A percentile compares a stretch with the other conserved stretches of the same genome.
phyloP scores from a whole-genome alignment of 2,888 invertebrate genomes.

The Chamaedrilus cognettii region DNA sequence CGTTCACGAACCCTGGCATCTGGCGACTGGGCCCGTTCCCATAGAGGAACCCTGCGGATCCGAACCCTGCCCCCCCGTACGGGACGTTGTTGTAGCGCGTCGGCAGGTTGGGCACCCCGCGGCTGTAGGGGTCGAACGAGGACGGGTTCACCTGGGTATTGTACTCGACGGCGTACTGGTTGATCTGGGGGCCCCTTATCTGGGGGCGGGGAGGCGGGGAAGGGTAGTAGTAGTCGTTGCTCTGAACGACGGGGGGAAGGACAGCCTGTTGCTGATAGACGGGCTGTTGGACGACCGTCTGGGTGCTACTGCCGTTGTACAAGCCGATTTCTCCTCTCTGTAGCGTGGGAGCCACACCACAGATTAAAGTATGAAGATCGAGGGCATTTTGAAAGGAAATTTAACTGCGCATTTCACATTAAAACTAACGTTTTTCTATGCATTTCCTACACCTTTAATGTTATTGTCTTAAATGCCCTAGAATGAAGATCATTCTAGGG shows the following conservation, averaged over 20 bases:
- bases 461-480: too few species aligned
- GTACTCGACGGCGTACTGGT: not conserved
- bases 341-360: too few species aligned
- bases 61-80: too few species aligned
- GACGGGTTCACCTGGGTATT: not conserved
- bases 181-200: not conserved
- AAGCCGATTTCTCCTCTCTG: not conserved
- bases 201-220: not conserved
- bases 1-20: not conserved
- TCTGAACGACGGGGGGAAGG: not conserved
- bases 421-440: too few species aligned
- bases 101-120: not conserved
- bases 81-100: not conserved
- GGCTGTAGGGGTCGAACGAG: not conserved
- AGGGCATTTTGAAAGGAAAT: too few species aligned
- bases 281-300: not conserved
- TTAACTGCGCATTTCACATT: too few species aligned
- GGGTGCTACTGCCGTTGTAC: not conserved
- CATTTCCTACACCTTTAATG: too few species aligned
- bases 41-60: not conserved
- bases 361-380: too few species aligned
- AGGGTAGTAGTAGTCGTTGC: not conserved
- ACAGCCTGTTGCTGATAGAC: too few species aligned
- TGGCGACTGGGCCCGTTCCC: not conserved
- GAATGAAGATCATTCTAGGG: too few species aligned